These are phyloP conservation scores for Furcifer pardalis DNA, from an alignment of 2,797 vertebrate genomes.

Conservation along the genomic window DNA sequence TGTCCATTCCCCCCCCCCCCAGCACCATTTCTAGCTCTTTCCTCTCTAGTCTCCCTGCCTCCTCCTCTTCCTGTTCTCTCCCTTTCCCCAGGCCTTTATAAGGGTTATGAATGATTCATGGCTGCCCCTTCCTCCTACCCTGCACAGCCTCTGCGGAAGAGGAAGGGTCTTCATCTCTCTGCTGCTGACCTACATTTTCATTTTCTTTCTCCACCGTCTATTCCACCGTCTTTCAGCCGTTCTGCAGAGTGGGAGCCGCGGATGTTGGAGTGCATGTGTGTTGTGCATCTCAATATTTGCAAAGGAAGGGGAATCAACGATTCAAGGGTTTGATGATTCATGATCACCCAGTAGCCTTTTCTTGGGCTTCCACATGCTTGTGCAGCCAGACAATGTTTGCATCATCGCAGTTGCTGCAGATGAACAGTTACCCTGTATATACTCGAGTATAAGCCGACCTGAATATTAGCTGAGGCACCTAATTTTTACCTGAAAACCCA, in stretches of 20 bases:
- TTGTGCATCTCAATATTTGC: neutral
- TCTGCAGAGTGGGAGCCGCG: neutral
- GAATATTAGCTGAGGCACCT: no score
- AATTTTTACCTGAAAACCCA: no score
- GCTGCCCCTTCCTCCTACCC: neutral
- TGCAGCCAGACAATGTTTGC: neutral
- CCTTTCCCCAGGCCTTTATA: constrained; percentile 2
- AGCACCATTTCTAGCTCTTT: no score
- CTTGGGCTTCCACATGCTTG: neutral
- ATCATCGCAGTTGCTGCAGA: neutral
- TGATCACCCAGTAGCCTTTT: neutral
- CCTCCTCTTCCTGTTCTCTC: neutral
- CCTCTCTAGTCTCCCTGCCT: no score
- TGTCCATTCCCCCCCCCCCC: no score
- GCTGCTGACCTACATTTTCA: constrained; percentile 31
- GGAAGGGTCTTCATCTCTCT: neutral
- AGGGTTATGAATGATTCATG: constrained; percentile 31
- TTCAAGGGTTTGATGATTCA: neutral
- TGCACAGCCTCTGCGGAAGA: neutral
- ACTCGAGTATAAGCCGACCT: no score
- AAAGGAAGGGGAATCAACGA: neutral
- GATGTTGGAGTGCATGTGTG: no score
- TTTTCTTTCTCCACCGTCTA: neutral
- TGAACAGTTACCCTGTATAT: no score
- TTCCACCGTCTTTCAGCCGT: no score